Conservation (phyloP, 1,140 invertebrate genomes). For the Whitmania pigra region DNA sequence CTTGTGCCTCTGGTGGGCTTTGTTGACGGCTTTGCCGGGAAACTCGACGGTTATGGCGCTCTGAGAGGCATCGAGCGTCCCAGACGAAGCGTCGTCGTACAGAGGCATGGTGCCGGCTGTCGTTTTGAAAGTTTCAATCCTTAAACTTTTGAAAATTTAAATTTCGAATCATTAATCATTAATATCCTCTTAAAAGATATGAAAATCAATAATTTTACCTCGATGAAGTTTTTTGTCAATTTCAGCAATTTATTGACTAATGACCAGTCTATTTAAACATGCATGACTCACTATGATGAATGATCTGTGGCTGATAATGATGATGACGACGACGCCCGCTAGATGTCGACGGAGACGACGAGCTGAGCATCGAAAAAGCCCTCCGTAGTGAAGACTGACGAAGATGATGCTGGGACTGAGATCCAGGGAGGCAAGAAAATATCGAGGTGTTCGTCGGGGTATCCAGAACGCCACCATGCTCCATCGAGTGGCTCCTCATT, state of each 20-base stretch:
- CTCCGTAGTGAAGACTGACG: not conserved
- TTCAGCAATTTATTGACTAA: too few species aligned
- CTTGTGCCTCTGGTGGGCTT: slow-evolving; percentile 16
- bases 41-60: not conserved
- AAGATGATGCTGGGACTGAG: not conserved
- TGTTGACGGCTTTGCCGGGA: not conserved
- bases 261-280: too few species aligned
- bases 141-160: too few species aligned
- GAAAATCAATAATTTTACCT: too few species aligned
- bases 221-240: too few species aligned
- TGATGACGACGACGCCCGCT: not conserved
- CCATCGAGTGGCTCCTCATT: not conserved
- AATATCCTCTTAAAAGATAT: not conserved
- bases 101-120: not conserved
- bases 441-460: too few species aligned
- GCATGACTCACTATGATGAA: not conserved
- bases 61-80: not conserved
- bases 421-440: too few species aligned
- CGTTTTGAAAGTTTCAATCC: not conserved
- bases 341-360: not conserved
- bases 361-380: slow-evolving; percentile 3
- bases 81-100: not conserved
- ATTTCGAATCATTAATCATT: too few species aligned
- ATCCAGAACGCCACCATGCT: not conserved
- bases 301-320: not conserved